Evolutionary conservation across 2,113 vertebrate genomes (phyloP), one percentile per base, ranked within the genome.

Genomic region (Xiphophorus hellerii): DNA sequence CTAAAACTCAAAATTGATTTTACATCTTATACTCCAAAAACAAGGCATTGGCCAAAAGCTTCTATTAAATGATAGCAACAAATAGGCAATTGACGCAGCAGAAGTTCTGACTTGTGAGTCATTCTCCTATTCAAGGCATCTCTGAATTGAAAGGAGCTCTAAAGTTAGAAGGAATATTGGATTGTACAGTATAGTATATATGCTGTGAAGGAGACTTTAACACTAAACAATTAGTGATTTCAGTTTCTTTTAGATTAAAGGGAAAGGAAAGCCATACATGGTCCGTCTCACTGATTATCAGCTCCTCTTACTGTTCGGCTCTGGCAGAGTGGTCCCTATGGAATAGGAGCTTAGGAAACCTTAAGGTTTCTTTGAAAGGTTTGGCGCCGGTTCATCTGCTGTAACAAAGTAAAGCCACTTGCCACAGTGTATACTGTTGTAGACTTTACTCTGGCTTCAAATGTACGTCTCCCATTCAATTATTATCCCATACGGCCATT

Each of bases 401-500:
- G 74, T 37, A 83, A 71, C 85, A 81, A 90, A 84, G 68, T 84
- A n/a, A 92, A 85, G 90, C 65, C 66, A 84, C 87, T 89, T 76
- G 35, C 68, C 15, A 64, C 30, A 10, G 42, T 30, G 63, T 44
- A 20, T 10, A 37, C 62, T 51, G 66, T 42, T 67, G 67, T 63
- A 64, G 66, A 89, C 74, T 78, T 66, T 77, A 78, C 72, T 68
- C 60, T 15, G 66, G 66, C 80, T 85, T 71, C 71, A 76, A 82
- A 87, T 81, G 33, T 77, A 84, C 76, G 78, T 88, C 76, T 93
- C 81, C 85, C 31, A 85, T 89, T 94, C 87, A 88, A 83, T 88
- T 92, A 92, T 84, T 72, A 87, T 88, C 87, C 92, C 83, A 92
- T 92, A 73, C 87, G 94, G 85, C 92, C 84, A 79, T 70, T 65